Conservation (phyloP, 2,113 vertebrate species). For the Epinephelus lanceolatus region DNA sequence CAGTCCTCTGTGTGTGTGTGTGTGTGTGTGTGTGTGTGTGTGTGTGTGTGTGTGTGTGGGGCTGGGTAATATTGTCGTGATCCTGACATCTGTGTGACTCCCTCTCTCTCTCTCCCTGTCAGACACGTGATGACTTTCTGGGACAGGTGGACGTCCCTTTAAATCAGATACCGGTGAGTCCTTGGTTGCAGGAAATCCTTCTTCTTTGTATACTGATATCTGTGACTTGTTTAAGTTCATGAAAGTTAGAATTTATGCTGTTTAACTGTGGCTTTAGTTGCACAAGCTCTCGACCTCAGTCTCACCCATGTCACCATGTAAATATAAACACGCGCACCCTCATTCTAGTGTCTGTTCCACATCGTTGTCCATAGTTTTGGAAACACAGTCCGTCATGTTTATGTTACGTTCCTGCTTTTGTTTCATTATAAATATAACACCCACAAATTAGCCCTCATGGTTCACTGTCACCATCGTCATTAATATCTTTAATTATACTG, state of each 20-base stretch:
- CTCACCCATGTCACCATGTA: constrained; percentile 44
- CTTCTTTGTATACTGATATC: not conserved
- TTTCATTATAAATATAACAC: constrained; percentile 73
- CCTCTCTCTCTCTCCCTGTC: constrained; percentile 51
- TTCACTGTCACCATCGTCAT: constrained; percentile 25
- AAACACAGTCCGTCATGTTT: constrained; percentile 69
- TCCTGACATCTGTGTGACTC: constrained; percentile 41
- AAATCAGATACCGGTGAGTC: constrained; percentile 95
- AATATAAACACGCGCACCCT: constrained; percentile 58
- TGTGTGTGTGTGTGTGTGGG: not conserved
- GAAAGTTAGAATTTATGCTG: not conserved
- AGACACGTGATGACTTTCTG: constrained; percentile 99
- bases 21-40: not conserved
- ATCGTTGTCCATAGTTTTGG: constrained; percentile 68
- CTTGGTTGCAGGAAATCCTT: constrained; percentile 8
- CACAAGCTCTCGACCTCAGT: constrained; percentile 23
- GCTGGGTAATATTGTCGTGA: not conserved
- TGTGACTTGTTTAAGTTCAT: constrained; percentile 1
- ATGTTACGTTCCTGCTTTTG: constrained; percentile 59
- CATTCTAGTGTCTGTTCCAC: constrained; percentile 69
- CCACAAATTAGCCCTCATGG: constrained; percentile 34
- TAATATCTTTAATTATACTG: constrained; percentile 28
- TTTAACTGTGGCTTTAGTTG: constrained; percentile 9
- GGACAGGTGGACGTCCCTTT: constrained; percentile 97
- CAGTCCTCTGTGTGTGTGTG: constrained; percentile 6